Percentiles rank a stretch among this genome's conserved stretches.
Conservation (phyloP, 2,888 invertebrate species). For the Andrena bucephala region DNA sequence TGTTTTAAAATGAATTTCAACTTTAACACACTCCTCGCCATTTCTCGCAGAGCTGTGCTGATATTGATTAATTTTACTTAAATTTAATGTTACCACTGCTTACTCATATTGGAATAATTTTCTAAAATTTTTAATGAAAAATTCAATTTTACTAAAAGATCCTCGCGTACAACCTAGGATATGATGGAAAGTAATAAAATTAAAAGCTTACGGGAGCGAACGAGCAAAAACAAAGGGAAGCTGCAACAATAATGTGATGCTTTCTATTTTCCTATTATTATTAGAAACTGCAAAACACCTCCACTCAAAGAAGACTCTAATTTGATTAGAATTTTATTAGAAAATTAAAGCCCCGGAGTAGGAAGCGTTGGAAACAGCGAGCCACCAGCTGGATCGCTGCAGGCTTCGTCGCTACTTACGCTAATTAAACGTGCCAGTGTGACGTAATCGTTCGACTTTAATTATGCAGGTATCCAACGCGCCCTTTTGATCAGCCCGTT, state of each 20-base stretch:
- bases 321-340: slow-evolving; percentile 41
- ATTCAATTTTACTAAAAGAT: slow-evolving; percentile 4
- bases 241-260: slow-evolving; percentile 12
- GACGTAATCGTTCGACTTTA: slow-evolving; percentile 57
- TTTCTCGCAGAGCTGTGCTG: too few species aligned
- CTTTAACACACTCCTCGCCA: too few species aligned
- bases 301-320: slow-evolving; percentile 13
- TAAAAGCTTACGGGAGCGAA: neutral
- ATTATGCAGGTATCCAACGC: slow-evolving; percentile 37
- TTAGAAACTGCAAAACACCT: slow-evolving; percentile 20
- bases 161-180: neutral
- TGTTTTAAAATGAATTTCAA: too few species aligned
- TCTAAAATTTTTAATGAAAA: neutral
- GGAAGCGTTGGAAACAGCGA: neutral
- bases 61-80: too few species aligned
- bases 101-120: neutral
- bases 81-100: too few species aligned
- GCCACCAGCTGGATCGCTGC: slow-evolving; percentile 5
- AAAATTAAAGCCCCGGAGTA: slow-evolving; percentile 42
- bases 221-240: neutral
- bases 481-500: slow-evolving; percentile 43
- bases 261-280: slow-evolving; percentile 4
- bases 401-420: slow-evolving; percentile 35
- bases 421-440: slow-evolving; percentile 47
- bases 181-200: neutral